Conservation (phyloP, 2,113 vertebrate genomes). For the Phocoena sinus region DNA sequence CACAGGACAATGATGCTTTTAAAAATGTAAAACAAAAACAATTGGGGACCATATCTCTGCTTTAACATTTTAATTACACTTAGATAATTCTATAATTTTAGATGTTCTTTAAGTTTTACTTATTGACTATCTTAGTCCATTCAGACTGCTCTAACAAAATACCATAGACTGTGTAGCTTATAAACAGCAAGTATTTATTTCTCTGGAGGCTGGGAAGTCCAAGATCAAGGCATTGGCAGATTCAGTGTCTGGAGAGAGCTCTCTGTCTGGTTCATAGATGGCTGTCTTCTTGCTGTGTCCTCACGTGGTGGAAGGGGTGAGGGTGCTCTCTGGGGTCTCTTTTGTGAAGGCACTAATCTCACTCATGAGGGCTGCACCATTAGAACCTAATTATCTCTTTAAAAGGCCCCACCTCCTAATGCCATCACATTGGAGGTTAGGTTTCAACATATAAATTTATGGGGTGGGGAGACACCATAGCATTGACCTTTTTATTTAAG, state of each 20-base stretch:
- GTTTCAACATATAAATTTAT: background rate
- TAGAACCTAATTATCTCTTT: background rate
- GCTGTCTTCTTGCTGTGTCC: background rate
- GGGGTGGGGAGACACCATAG: background rate
- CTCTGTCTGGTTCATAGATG: background rate
- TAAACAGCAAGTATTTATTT: background rate
- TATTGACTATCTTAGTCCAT: background rate
- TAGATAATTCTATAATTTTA: background rate
- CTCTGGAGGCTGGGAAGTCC: background rate
- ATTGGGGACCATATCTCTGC: background rate
- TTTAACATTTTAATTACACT: constrained; percentile 52
- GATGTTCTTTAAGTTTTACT: background rate
- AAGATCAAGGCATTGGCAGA: background rate
- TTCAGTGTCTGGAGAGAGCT: background rate
- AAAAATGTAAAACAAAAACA: constrained; percentile 26
- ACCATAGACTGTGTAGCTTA: background rate
- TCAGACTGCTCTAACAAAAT: background rate
- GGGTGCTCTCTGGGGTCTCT: background rate
- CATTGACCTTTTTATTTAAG: background rate
- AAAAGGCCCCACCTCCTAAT: background rate
- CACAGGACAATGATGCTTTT: background rate
- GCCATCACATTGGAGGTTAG: background rate
- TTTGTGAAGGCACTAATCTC: background rate
- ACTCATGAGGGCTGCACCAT: background rate
- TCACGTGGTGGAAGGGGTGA: background rate